A percentile compares a stretch with the other conserved stretches of the same genome.
These are phyloP conservation scores for Papilio glaucus DNA, from an alignment of 1,140 invertebrate species.

Conservation along the genomic window DNA sequence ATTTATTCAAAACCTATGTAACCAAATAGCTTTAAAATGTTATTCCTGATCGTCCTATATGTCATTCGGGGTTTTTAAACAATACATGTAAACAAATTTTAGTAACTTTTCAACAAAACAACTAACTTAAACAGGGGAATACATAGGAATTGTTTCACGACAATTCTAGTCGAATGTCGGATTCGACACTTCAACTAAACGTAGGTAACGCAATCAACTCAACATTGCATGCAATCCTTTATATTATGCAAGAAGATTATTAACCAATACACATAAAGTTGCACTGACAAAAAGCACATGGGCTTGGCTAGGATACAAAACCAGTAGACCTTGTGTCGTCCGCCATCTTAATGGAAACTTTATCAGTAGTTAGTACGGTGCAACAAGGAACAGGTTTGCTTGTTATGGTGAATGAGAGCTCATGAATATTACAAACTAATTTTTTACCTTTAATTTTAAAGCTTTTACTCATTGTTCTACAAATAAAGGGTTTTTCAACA, in stretches of 20 bases:
- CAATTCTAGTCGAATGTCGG: no score
- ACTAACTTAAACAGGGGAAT: no score
- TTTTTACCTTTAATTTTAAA: not conserved
- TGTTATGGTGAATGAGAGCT: not conserved
- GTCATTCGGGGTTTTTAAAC: no score
- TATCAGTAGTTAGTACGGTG: not conserved
- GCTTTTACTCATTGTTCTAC: not conserved
- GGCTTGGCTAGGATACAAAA: constrained; percentile 5
- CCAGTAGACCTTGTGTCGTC: constrained; percentile 11
- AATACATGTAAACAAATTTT: no score
- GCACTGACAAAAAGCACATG: not conserved
- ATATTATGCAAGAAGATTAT: not conserved
- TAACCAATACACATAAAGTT: not conserved
- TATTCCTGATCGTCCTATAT: no score
- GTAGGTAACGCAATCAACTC: no score
- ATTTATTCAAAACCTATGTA: no score
- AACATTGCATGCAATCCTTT: not conserved
- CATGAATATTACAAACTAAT: not conserved
- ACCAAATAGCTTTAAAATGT: no score
- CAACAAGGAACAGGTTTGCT: not conserved
- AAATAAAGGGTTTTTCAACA: no score
- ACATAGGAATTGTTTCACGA: no score
- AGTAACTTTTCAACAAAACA: no score
- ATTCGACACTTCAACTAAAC: no score
- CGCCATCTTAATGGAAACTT: not conserved